Base-by-base conservation (phyloP, 2,113 vertebrate species). In the Corythornis cristatus region DNA sequence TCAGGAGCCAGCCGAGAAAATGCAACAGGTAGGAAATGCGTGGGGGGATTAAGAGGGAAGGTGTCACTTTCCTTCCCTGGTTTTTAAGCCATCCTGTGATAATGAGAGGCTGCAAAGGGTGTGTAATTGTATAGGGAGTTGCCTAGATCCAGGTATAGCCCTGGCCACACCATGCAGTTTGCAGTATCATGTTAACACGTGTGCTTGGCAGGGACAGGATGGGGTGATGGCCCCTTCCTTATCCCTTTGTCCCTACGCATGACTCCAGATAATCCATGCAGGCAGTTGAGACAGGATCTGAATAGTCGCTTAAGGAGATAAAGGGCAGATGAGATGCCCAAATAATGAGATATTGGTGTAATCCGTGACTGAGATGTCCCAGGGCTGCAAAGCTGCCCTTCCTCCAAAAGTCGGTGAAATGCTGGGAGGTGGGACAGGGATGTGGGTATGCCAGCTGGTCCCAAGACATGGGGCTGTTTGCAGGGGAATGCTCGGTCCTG, bases 21-120 rank as follows among this genome's bases (percentile, higher is more conserved):
- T 3, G 0, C 33, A 28, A 64, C 0, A 3, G 31, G 54, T 8
- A 65, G 45, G 70, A 86, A n/a, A 17, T 0, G 0, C 1, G 3
- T 0, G 7, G 8, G 12, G 20, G 17, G 13, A 14, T 26, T 56
- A 84, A 54, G 11, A 62, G 46, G 37, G 85, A 74, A 74, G 26
- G 46, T 40, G 23, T 4, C 8, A 0, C 11, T 28, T 46, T n/a
- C 85, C 50, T 22, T 10, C 43, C 8, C 43, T 20, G 86, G 20
- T 18, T n/a, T 84, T 89, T 68, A 29, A 84, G 11, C 21, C 0
- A 0, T 33, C 12, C 77, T 61, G 46, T 2, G 3, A 7, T 7
- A 61, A 62, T 73, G 40, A 80, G 53, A 33, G 18, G 26, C 56
- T 71, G 79, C 37, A n/a, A 37, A 71, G 23, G 8, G n/a, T 7